Conservation (phyloP, 1,140 invertebrate species). For the Spodoptera frugiperda region DNA sequence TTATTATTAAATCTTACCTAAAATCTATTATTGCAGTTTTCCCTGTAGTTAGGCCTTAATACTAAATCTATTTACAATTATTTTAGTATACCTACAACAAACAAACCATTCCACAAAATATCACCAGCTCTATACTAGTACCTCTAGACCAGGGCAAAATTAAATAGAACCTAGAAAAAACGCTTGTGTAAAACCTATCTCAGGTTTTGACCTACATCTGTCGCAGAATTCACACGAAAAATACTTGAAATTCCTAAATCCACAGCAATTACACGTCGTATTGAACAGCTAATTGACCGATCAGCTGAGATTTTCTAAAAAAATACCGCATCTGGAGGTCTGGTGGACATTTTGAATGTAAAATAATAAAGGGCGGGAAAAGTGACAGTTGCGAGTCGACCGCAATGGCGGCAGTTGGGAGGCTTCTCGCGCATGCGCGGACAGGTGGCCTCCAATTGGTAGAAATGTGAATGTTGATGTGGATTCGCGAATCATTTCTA, state of each 20-base stretch:
- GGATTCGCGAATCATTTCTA: conserved; percentile 12
- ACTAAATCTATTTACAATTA: too few species aligned
- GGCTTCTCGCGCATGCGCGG: conserved; percentile 75
- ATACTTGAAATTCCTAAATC: conserved; percentile 34
- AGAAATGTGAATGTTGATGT: conserved; percentile 41
- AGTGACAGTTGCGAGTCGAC: conserved; percentile 78
- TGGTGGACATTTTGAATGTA: conserved; percentile 57
- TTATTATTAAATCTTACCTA: too few species aligned
- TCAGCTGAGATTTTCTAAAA: conserved; percentile 64
- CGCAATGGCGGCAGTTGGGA: conserved; percentile 64
- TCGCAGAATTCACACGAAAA: conserved; percentile 28
- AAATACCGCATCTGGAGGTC: conserved; percentile 67
- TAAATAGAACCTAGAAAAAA: not conserved
- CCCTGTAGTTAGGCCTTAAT: too few species aligned
- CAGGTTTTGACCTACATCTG: conserved; percentile 29
- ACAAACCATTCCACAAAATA: too few species aligned
- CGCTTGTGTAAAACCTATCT: too few species aligned
- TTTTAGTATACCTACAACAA: too few species aligned
- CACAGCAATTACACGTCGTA: conserved; percentile 54
- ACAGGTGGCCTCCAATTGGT: conserved; percentile 69
- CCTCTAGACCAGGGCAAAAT: not conserved
- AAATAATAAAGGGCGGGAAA: conserved; percentile 72
- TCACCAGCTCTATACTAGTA: too few species aligned
- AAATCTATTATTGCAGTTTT: too few species aligned
- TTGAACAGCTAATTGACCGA: conserved; percentile 56